Conservation (phyloP, 1,140 invertebrate genomes). For the Philotrypesis tridentata region DNA sequence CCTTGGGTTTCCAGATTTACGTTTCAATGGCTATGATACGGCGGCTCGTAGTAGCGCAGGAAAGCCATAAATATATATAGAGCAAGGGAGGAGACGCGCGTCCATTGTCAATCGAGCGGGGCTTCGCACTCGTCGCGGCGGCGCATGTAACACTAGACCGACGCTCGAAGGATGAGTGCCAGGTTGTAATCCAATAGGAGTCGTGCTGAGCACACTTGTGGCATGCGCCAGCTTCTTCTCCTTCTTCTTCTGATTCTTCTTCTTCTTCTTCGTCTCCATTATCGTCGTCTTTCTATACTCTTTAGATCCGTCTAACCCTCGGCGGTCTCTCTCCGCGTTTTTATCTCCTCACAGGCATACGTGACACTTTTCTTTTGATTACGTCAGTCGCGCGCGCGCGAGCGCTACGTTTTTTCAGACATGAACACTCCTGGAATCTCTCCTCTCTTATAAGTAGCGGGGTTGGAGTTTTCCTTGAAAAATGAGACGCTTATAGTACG, state of each 20-base stretch:
- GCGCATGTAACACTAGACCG: conserved; percentile 62
- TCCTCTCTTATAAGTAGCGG: neutral
- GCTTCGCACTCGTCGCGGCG: conserved; percentile 47
- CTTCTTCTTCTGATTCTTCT: conserved; percentile 17
- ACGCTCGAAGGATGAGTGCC: conserved; percentile 38
- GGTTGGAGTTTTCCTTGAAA: conserved; percentile 3
- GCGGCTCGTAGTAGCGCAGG: neutral
- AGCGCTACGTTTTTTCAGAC: too few relatives aligned
- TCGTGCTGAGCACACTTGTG: conserved; percentile 66
- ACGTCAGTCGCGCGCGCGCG: conserved; percentile 12
- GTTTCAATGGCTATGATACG: conserved; percentile 52
- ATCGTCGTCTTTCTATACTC: conserved; percentile 9
- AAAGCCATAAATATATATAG: too few relatives aligned
- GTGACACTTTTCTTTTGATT: conserved; percentile 45
- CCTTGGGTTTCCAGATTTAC: conserved; percentile 57
- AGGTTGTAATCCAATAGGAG: conserved; percentile 63
- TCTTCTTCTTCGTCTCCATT: conserved; percentile 11
- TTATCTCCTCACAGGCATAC: conserved; percentile 15
- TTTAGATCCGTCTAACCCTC: conserved; percentile 48
- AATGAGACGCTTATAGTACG: neutral
- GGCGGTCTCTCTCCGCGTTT: conserved; percentile 21
- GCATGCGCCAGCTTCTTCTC: conserved; percentile 63
- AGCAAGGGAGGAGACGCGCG: conserved; percentile 44
- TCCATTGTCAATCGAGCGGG: conserved; percentile 55
- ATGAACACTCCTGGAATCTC: neutral